Base-by-base conservation (phyloP, 2,797 vertebrate genomes). In the Propithecus deckenii region DNA sequence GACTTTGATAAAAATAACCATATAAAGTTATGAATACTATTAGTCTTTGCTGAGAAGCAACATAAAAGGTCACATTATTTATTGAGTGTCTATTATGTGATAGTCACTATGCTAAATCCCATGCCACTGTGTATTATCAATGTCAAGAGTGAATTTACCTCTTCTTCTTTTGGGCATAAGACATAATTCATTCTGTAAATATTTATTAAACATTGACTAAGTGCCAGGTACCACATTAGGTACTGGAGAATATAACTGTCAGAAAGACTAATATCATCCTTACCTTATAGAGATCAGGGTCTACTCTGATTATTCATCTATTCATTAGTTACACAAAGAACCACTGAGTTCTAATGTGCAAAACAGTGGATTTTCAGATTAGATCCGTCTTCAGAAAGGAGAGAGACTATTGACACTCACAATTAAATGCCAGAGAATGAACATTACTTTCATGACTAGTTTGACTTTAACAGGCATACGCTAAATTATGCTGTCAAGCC, bases 31-130 rank as follows among this genome's bases (percentile, higher is more conserved):
- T 83, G 30, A 86, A 93, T 67, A 65, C 17, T 86, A 78, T 94
- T 92, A 83, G 52, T 69, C 46, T 20, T 79, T 83, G 48, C 67
- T 89, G 63, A 96, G 80, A 91, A 72, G 71, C 63, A 96, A 65
- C 41, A 86, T 28, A 71, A 96, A 90, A 96, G 35, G 43, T 94
- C 20, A 48, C 13, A 43, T 86, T 97, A 92, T 94, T 83, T 88
- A 95, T 9, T 95, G 65, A 95, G 22, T 50, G 23, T 86, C 52
- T 90, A 78, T 28, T 95, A 50, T 74, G 55, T 91, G 86, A 76
- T 69, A 84, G 50, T 59, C 18, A 76, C 61, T 81, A 75, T 72
- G 75, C 75, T 94, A 93, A 88, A 92, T 86, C 67, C 57, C 41
- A 65, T 59, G 65, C 28, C 43, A 59, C 35, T 86, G 32, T 91